A percentile compares a stretch with the other conserved stretches of the same genome.
phyloP scores from a whole-genome alignment of 2,797 vertebrate species.

The Picus viridis region DNA sequence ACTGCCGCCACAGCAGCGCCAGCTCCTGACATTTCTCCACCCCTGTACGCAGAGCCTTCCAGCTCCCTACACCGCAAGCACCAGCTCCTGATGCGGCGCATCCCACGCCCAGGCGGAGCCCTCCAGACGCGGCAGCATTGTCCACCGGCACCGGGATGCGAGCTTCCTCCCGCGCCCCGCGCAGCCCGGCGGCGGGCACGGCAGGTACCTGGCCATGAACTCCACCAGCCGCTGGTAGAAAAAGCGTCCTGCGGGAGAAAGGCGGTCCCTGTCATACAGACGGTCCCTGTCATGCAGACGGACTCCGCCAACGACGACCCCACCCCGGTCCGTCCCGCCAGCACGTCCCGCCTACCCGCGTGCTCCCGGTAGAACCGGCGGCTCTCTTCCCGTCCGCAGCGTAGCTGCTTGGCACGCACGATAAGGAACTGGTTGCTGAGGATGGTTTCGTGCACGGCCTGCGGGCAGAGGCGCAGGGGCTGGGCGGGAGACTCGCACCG shows the following conservation, averaged over 20 bases:
- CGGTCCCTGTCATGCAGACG: neutral
- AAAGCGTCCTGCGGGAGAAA: conserved; percentile 84
- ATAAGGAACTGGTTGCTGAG: conserved; percentile 87
- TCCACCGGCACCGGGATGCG: rapidly evolving
- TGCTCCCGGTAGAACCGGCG: conserved; percentile 91
- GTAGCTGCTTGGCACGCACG: conserved; percentile 83
- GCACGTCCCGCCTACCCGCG: conserved; percentile 77
- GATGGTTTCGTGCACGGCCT: conserved; percentile 92
- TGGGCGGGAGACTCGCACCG: neutral
- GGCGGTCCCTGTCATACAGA: neutral
- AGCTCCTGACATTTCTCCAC: neutral
- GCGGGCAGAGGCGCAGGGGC: neutral
- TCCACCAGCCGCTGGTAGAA: conserved; percentile 97
- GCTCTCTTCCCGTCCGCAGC: conserved; percentile 85
- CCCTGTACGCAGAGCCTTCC: neutral
- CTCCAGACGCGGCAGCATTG: rapidly evolving
- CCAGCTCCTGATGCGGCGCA: rapidly evolving
- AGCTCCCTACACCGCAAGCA: neutral
- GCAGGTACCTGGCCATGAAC: conserved; percentile 92
- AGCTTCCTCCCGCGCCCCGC: neutral
- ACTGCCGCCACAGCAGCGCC: rapidly evolving
- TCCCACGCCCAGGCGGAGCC: rapidly evolving
- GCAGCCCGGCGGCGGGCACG: neutral
- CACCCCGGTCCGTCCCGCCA: neutral
- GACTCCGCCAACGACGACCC: neutral